Evolutionary conservation across 2,888 invertebrate species (phyloP), one percentile per base, ranked within the genome.

Genomic region (Lydus trimaculatus): DNA sequence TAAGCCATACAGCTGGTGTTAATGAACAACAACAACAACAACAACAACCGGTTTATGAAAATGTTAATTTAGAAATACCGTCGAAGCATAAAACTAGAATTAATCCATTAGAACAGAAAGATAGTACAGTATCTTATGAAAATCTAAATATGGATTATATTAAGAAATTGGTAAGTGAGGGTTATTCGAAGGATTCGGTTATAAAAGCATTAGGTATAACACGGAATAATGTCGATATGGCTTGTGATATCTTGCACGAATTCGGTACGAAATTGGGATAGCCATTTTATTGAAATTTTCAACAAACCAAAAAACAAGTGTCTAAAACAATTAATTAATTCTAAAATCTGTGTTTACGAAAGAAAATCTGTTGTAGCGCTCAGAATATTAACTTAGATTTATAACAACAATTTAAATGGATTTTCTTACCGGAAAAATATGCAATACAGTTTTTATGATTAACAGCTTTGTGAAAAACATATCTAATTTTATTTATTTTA

Each of bases 211-310:
- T 98, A 76, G 94, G 96, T 70, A 97, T 98, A 79, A 95, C 97
- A 1, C 89, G 96, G 69, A 98, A 97, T 86, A 95, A 98, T 85
- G 89, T 97, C 65, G 95, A 95, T 84, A 97, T 98, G 97, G 97
- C 97, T 60, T 94, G 97, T 86, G 96, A 97, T 79, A 81, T 81
- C 73, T 73, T 81, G 70, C 81, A 81, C 66, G 81, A 81, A 73
- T 81, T 81, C 65, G 81, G 81, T 43, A 80, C 80, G 43, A 80
- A 80, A 71, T 65, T 79, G 70, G 81, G 80, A 79, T 81, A 81
- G 77, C 78, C 31, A 43, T 33, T 11, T 62, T 43, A 43, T 23
- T 20, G 3, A 20, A 11, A 20, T 11, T 48, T 48, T n/a, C n/a
- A n/a, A n/a, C n/a, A n/a, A n/a, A 20, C 20, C 17, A 2, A 11